Percentiles rank a stretch among this genome's conserved stretches.
Conservation (phyloP, 2,888 invertebrate genomes). For the Plusia festucae region DNA sequence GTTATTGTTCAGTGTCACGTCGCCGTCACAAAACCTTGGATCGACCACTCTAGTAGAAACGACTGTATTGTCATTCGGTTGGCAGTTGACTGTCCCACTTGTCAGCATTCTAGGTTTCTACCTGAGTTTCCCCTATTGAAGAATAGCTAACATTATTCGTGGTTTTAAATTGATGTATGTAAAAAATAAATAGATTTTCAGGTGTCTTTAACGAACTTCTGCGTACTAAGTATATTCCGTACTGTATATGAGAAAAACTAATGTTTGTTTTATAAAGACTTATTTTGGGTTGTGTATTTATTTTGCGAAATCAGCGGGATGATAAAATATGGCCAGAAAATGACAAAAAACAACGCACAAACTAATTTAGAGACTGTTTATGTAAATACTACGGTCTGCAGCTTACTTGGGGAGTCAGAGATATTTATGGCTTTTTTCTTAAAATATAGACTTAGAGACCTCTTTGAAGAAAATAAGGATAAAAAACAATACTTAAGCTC, state of each 20-base stretch:
- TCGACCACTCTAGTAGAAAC: slow-evolving; percentile 3
- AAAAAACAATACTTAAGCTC: background rate
- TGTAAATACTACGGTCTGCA: background rate
- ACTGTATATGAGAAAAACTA: no score
- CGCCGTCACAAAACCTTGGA: background rate
- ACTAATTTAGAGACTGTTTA: background rate
- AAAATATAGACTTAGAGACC: background rate
- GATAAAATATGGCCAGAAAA: background rate
- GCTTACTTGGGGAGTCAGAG: background rate
- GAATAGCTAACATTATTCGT: no score
- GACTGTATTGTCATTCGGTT: background rate
- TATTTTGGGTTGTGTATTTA: background rate
- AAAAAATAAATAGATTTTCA: no score
- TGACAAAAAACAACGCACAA: background rate
- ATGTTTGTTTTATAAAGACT: background rate
- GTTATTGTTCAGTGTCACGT: background rate
- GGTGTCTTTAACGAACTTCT: no score
- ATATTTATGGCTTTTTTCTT: background rate
- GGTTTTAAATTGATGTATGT: no score
- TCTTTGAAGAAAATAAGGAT: background rate
- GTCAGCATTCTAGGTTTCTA: background rate
- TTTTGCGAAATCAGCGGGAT: background rate
- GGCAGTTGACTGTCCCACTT: background rate
- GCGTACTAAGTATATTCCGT: no score
- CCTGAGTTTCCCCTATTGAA: background rate